Evolutionary conservation across 2,797 vertebrate species (phyloP).

Genomic region (Alauda arvensis): DNA sequence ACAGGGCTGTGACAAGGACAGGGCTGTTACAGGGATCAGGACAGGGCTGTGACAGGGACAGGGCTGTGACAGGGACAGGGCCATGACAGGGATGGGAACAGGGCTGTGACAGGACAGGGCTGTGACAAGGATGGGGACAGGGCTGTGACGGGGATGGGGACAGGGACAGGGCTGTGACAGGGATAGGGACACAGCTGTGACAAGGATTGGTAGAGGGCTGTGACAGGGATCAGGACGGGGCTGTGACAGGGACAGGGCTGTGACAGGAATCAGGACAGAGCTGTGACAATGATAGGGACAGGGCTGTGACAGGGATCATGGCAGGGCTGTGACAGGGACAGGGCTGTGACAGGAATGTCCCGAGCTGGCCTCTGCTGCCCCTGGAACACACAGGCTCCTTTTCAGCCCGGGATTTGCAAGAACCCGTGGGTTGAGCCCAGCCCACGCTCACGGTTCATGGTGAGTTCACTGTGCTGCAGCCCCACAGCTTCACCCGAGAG

Average conservation of each 20-base stretch:
- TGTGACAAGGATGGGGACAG: not conserved
- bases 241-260: not conserved
- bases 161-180: not conserved
- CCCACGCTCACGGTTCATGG: slow-evolving; percentile 47
- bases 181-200: too few relatives aligned
- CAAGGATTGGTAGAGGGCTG: not conserved
- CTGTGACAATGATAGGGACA: not conserved
- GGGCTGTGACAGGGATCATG: too few relatives aligned
- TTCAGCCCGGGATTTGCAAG: slow-evolving; percentile 46
- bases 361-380: not conserved
- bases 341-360: not conserved
- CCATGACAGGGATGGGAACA: not conserved
- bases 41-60: not conserved
- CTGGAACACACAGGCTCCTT: not conserved
- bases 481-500: slow-evolving; percentile 10
- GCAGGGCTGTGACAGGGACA: not conserved
- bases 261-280: fast-evolving
- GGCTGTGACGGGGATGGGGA: not conserved
- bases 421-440: slow-evolving; percentile 20
- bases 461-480: slow-evolving; percentile 23
- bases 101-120: not conserved
- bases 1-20: too few relatives aligned
- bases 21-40: fast-evolving
- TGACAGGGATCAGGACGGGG: fast-evolving
- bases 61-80: not conserved